A percentile compares a stretch with the other conserved stretches of the same genome.
Evolutionary conservation across 2,888 invertebrate species (phyloP).

Genomic region (Camptogramma bilineatum): DNA sequence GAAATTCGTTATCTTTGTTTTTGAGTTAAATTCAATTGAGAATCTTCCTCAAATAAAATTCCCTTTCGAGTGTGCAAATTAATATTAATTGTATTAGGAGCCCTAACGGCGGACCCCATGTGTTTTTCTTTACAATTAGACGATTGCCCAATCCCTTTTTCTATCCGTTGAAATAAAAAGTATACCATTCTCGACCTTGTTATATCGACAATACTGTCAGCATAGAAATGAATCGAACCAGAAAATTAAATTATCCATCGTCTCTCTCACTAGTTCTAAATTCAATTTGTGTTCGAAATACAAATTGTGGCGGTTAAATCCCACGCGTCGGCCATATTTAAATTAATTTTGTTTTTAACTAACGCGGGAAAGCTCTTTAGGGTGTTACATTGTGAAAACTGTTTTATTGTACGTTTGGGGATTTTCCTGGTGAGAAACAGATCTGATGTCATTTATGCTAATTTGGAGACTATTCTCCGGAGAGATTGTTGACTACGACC

Average conservation of each 20-base stretch:
- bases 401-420: conserved; percentile 60
- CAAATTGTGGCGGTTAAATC: conserved; percentile 73
- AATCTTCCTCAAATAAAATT: conserved; percentile 42
- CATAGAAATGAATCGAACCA: conserved; percentile 50
- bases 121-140: conserved; percentile 82
- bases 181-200: conserved; percentile 53
- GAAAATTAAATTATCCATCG: conserved; percentile 61
- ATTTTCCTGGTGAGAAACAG: conserved; percentile 46
- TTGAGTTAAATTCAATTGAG: conserved; percentile 41
- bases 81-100: conserved; percentile 82
- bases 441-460: conserved; percentile 43
- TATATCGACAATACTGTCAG: conserved; percentile 50
- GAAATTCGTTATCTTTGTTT: conserved; percentile 36
- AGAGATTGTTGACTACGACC: conserved; percentile 31
- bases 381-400: conserved; percentile 62
- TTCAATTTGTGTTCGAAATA: conserved; percentile 75
- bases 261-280: conserved; percentile 69
- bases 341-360: conserved; percentile 74
- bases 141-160: conserved; percentile 60
- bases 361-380: conserved; percentile 69
- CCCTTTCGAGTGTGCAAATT: conserved; percentile 65
- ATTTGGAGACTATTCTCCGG: conserved; percentile 38
- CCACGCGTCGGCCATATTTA: conserved; percentile 70
- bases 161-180: conserved; percentile 47
- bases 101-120: conserved; percentile 74